Evolutionary conservation across 2,888 invertebrate species (phyloP).

Genomic region (Amiota minor): DNA sequence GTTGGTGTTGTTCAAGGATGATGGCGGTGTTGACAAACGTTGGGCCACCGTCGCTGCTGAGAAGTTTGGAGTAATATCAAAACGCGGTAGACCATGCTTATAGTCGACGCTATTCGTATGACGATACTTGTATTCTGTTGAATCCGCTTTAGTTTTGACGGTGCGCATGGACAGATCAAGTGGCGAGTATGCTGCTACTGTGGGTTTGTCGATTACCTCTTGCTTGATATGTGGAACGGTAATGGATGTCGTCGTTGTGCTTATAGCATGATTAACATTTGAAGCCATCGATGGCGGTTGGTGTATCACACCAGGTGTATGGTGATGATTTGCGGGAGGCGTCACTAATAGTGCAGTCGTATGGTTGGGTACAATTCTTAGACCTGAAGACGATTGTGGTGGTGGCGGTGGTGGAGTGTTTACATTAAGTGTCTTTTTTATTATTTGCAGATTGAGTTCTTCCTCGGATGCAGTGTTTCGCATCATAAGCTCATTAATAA

Average conservation of each 20-base stretch:
- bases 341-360: background rate
- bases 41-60: constrained; percentile 59
- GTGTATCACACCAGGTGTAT: constrained; percentile 27
- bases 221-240: constrained; percentile 11
- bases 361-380: background rate
- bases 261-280: constrained; percentile 6
- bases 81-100: constrained; percentile 78
- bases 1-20: constrained; percentile 4
- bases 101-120: constrained; percentile 42
- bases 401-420: constrained; percentile 44
- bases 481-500: constrained; percentile 69
- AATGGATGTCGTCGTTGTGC: constrained; percentile 30
- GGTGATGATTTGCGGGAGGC: background rate
- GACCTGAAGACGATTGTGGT: background rate
- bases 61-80: constrained; percentile 86
- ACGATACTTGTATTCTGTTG: constrained; percentile 77
- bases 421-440: constrained; percentile 71
- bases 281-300: constrained; percentile 29
- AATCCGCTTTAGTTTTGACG: constrained; percentile 89
- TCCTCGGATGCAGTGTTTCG: constrained; percentile 70
- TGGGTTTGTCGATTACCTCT: constrained; percentile 20
- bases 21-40: background rate
- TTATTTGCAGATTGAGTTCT: constrained; percentile 71
- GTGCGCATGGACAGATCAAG: constrained; percentile 92
- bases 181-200: constrained; percentile 76